Evolutionary conservation across 1,140 invertebrate genomes (phyloP).

Genomic region (Magallana angulata): DNA sequence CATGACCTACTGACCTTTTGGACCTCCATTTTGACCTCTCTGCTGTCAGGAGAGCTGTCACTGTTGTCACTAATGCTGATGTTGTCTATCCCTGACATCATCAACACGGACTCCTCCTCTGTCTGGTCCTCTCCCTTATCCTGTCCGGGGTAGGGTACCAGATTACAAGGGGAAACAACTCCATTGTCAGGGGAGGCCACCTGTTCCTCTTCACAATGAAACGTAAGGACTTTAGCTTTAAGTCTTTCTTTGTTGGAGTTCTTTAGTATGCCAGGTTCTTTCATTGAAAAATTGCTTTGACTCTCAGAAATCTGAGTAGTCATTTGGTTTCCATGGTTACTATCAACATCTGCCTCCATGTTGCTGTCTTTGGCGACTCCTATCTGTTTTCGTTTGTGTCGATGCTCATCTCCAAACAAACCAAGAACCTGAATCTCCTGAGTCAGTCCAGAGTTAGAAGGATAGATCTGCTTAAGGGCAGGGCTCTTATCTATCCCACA

Average conservation of each 20-base stretch:
- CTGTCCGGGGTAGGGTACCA: background rate
- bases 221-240: background rate
- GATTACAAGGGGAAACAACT: background rate
- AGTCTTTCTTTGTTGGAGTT: background rate
- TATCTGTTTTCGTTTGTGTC: constrained; percentile 62
- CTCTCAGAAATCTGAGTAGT: background rate
- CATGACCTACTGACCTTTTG: background rate
- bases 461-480: constrained; percentile 30
- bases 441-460: constrained; percentile 64
- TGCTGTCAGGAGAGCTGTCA: constrained; percentile 10
- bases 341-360: background rate
- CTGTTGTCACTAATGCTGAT: constrained; percentile 19
- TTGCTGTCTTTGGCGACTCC: background rate
- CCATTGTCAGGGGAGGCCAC: constrained; percentile 1
- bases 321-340: background rate
- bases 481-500: constrained; percentile 61
- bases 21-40: background rate
- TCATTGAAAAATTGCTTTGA: background rate
- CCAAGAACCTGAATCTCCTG: constrained; percentile 62
- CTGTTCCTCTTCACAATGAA: background rate
- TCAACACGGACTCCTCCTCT: background rate
- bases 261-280: background rate
- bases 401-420: constrained; percentile 66
- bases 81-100: constrained; percentile 16
- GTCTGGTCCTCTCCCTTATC: background rate